These are phyloP conservation scores for Ridgeia piscesae DNA, from an alignment of 1,140 invertebrate genomes.

Conservation along the genomic window DNA sequence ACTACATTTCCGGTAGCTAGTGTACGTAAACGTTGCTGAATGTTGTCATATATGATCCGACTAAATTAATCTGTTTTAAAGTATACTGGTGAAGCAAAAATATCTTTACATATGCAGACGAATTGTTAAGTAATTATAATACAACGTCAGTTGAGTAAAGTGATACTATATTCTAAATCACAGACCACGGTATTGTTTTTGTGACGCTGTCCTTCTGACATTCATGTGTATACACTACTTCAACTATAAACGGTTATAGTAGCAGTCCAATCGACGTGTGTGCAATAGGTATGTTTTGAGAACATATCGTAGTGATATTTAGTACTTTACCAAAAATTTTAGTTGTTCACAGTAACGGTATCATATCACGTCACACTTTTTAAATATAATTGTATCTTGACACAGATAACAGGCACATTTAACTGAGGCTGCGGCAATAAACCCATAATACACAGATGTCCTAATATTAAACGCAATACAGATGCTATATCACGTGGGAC, in stretches of 20 bases:
- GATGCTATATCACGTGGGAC: neutral
- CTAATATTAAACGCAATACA: neutral
- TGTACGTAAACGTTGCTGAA: neutral
- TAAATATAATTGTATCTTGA: neutral
- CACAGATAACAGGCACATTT: neutral
- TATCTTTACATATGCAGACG: neutral
- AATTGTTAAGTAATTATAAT: neutral
- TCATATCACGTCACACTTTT: neutral
- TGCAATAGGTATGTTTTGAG: neutral
- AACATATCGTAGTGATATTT: neutral
- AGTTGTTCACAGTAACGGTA: neutral
- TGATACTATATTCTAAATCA: neutral
- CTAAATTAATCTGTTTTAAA: neutral
- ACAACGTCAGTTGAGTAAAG: neutral
- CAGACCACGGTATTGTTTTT: neutral
- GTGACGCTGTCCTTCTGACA: neutral
- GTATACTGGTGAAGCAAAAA: neutral
- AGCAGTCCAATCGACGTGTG: neutral
- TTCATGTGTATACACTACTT: neutral
- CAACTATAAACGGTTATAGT: neutral
- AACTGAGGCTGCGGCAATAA: neutral
- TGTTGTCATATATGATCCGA: neutral
- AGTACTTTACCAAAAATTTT: neutral
- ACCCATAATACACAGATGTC: neutral
- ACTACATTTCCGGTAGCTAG: neutral